Conservation (phyloP, 2,888 invertebrate genomes). For the Cephus pygmeus region DNA sequence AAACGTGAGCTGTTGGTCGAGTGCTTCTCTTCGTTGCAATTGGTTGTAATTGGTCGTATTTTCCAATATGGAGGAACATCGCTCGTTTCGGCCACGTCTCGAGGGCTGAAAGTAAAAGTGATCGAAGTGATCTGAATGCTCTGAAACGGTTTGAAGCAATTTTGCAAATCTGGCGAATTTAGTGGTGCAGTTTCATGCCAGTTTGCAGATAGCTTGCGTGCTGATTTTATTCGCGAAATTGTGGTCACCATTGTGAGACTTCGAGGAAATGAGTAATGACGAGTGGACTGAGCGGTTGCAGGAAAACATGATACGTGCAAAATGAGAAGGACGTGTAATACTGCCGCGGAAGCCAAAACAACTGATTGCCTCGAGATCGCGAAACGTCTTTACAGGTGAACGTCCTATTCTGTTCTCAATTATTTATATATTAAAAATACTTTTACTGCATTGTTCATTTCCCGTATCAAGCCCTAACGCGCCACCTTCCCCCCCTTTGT, state of each 20-base stretch:
- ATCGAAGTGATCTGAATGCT: too few relatives aligned
- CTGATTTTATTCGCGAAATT: neutral
- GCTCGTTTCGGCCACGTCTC: too few relatives aligned
- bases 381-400: constrained; percentile 71
- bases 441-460: neutral
- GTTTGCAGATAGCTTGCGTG: too few relatives aligned
- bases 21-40: neutral
- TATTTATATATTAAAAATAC: constrained; percentile 5
- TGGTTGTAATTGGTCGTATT: neutral
- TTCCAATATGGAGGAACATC: neutral
- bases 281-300: constrained; percentile 35
- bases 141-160: too few relatives aligned
- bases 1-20: neutral
- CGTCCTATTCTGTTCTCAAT: constrained; percentile 10
- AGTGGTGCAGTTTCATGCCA: too few relatives aligned
- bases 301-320: constrained; percentile 68
- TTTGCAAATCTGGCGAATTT: too few relatives aligned
- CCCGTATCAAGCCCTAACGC: too few relatives aligned
- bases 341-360: constrained; percentile 68
- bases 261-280: constrained; percentile 52
- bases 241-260: constrained; percentile 45
- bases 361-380: constrained; percentile 70
- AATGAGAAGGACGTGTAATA: constrained; percentile 70
- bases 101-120: too few relatives aligned
- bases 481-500: neutral